These are phyloP conservation scores for Tipula vernalis DNA, from an alignment of 2,888 invertebrate genomes.

Conservation along the genomic window DNA sequence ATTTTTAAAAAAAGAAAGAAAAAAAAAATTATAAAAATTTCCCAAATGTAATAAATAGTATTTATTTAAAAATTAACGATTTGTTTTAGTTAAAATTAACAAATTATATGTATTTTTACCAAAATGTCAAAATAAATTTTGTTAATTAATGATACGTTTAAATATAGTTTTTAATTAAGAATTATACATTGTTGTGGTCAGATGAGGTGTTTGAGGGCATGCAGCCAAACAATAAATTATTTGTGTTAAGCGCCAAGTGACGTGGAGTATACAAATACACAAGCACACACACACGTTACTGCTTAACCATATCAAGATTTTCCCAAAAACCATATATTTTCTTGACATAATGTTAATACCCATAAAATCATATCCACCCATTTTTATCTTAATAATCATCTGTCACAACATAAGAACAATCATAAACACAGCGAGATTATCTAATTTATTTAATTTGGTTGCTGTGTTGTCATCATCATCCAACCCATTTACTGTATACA, in stretches of 20 bases:
- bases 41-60: background rate
- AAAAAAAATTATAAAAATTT: background rate
- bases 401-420: background rate
- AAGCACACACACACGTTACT: background rate
- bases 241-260: background rate
- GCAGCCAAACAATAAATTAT: background rate
- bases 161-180: background rate
- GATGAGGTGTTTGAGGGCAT: background rate
- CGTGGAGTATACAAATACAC: background rate
- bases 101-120: background rate
- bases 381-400: background rate
- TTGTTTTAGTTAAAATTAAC: background rate
- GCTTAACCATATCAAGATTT: background rate
- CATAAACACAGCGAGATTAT: background rate
- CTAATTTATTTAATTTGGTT: background rate
- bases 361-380: background rate
- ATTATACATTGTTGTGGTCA: background rate
- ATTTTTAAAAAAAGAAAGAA: background rate
- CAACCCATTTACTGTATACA: background rate
- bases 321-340: background rate
- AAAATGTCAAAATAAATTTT: background rate
- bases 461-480: background rate
- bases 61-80: constrained; percentile 4
- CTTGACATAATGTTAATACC: background rate
- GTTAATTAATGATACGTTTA: background rate